Conservation (phyloP, 2,113 vertebrate genomes). For the Leuciscus idus region DNA sequence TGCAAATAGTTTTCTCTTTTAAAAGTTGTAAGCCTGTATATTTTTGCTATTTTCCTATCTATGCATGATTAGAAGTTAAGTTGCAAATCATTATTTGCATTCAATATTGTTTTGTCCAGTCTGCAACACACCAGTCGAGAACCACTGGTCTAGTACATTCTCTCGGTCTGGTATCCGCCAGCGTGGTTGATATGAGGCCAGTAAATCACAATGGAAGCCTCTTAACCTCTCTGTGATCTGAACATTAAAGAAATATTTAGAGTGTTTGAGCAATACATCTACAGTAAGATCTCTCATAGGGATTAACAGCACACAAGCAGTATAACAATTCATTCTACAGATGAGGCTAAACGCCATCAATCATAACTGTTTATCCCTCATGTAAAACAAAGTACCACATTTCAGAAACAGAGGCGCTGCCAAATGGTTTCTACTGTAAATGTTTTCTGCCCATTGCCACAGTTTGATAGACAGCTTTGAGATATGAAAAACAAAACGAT, state of each 20-base stretch:
- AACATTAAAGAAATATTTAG: constrained; percentile 46
- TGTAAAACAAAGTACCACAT: constrained; percentile 20
- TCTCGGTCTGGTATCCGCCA: background rate
- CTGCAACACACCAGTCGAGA: background rate
- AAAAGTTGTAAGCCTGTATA: background rate
- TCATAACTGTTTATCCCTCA: constrained; percentile 26
- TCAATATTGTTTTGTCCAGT: background rate
- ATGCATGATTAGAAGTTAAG: background rate
- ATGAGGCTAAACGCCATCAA: constrained; percentile 10
- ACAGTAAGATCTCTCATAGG: background rate
- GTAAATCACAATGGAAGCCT: constrained; percentile 25
- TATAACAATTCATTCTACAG: constrained; percentile 4
- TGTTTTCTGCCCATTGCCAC: constrained; percentile 6
- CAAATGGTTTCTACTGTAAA: constrained; percentile 33
- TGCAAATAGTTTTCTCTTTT: background rate
- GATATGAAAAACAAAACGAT: constrained; percentile 2
- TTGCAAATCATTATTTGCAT: background rate
- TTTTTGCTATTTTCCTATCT: background rate
- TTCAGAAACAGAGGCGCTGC: constrained; percentile 3
- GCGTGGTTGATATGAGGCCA: background rate
- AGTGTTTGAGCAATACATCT: background rate
- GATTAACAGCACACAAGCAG: constrained; percentile 1
- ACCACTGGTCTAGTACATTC: constrained; percentile 3
- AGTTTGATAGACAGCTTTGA: background rate
- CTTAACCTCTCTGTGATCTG: constrained; percentile 33